phyloP scores from a whole-genome alignment of 1,140 invertebrate genomes.

The Zaprionus davidi region DNA sequence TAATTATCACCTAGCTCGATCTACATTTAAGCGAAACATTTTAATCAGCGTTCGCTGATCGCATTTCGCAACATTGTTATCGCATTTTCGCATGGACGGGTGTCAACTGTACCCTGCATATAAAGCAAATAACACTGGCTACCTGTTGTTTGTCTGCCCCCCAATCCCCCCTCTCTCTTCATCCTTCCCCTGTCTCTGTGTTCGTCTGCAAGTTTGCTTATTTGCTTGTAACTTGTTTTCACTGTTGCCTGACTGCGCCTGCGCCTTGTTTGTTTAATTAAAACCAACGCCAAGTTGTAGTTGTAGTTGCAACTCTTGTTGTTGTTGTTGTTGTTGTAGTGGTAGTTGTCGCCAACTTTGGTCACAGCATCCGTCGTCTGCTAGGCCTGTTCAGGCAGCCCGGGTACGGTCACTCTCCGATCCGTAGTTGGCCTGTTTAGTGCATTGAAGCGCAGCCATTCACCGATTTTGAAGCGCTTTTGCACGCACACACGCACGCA shows the following conservation, averaged over 20 bases:
- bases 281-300: slow-evolving; percentile 60
- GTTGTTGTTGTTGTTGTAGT: slow-evolving; percentile 25
- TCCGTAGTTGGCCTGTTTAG: slow-evolving; percentile 65
- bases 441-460: slow-evolving; percentile 78
- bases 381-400: neutral
- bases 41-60: neutral
- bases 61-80: slow-evolving; percentile 29
- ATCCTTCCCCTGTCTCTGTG: neutral
- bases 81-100: slow-evolving; percentile 30
- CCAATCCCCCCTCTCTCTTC: too few relatives aligned
- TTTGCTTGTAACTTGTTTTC: slow-evolving; percentile 32
- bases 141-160: slow-evolving; percentile 51
- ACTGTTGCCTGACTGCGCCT: slow-evolving; percentile 19
- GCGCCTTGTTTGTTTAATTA: slow-evolving; percentile 77
- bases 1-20: slow-evolving; percentile 1
- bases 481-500: slow-evolving; percentile 36
- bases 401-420: neutral
- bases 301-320: slow-evolving; percentile 24
- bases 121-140: slow-evolving; percentile 57
- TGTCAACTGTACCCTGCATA: slow-evolving; percentile 61
- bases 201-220: slow-evolving; percentile 18
- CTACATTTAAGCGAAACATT: neutral
- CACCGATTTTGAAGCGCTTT: slow-evolving; percentile 60
- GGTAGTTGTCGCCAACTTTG: slow-evolving; percentile 69
- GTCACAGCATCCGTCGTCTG: slow-evolving; percentile 74